Conservation (phyloP, 1,140 invertebrate genomes). For the Drosophila eugracilis region DNA sequence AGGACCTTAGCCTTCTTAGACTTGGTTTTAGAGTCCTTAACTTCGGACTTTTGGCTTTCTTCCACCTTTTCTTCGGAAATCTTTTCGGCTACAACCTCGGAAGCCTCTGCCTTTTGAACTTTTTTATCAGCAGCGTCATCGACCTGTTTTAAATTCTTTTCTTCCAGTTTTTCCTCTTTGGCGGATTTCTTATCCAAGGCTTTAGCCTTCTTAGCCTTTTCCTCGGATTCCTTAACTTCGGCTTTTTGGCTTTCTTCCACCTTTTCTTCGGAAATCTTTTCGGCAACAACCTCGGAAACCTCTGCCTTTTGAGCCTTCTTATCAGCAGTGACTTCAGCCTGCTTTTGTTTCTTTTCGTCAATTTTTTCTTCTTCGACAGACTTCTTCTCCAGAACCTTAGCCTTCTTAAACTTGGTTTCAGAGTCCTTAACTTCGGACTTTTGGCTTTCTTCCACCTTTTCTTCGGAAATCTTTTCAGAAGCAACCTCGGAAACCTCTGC, state of each 20-base stretch:
- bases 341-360: constrained; percentile 5
- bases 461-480: constrained; percentile 8
- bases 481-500: neutral
- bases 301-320: neutral
- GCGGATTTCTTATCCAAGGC: neutral
- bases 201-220: constrained; percentile 7
- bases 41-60: neutral
- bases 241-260: neutral
- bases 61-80: neutral
- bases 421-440: constrained; percentile 3
- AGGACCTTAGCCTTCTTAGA: constrained; percentile 2
- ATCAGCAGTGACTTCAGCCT: neutral
- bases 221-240: neutral
- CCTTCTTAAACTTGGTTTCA: constrained; percentile 5
- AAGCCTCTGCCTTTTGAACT: neutral
- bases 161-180: neutral
- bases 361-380: constrained; percentile 10
- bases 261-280: constrained; percentile 15
- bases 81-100: neutral
- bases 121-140: neutral
- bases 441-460: neutral
- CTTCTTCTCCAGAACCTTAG: constrained; percentile 2
- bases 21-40: neutral
- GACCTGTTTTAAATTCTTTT: neutral
- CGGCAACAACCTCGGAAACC: neutral